phyloP scores from a whole-genome alignment of 2,797 vertebrate genomes.

The Aeoliscus strigatus region DNA sequence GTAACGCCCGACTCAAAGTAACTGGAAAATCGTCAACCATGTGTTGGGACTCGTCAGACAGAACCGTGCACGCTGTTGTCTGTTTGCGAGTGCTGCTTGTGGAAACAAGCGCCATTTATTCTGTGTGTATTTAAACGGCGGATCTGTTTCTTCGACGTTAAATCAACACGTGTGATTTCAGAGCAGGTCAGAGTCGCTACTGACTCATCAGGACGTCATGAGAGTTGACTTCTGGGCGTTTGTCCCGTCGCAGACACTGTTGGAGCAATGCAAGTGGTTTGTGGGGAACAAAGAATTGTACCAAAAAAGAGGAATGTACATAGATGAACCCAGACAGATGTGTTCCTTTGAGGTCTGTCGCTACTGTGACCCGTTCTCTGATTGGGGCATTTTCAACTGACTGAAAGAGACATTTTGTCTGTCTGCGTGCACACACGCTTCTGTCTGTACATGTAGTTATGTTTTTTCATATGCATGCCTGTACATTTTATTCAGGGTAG shows the following conservation, averaged over 20 bases:
- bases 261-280: slow-evolving; percentile 10
- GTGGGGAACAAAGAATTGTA: slow-evolving; percentile 11
- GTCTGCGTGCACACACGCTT: slow-evolving; percentile 4
- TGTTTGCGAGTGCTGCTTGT: slow-evolving; percentile 49
- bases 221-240: slow-evolving; percentile 14
- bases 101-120: slow-evolving; percentile 28
- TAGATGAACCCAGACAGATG: too few species aligned
- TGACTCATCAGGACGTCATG: slow-evolving; percentile 2
- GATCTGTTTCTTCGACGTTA: too few species aligned
- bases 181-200: slow-evolving; percentile 6
- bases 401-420: slow-evolving; percentile 27
- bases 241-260: slow-evolving; percentile 5
- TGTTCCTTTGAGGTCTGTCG: too few species aligned
- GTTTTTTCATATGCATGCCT: slow-evolving; percentile 12
- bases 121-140: slow-evolving; percentile 37
- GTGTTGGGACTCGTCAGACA: slow-evolving; percentile 15
- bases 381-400: slow-evolving; percentile 32
- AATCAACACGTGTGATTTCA: too few species aligned
- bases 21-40: slow-evolving; percentile 13
- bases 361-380: too few species aligned
- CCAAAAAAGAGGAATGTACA: slow-evolving; percentile 22
- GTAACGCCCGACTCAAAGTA: slow-evolving; percentile 3
- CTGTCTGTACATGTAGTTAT: background rate
- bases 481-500: slow-evolving; percentile 20
- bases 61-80: slow-evolving; percentile 42